A percentile compares a stretch with the other conserved stretches of the same genome.
These are phyloP conservation scores for Stichodactyla helianthus DNA, from an alignment of 64 coral and sea anemone genomes.

Conservation along the genomic window DNA sequence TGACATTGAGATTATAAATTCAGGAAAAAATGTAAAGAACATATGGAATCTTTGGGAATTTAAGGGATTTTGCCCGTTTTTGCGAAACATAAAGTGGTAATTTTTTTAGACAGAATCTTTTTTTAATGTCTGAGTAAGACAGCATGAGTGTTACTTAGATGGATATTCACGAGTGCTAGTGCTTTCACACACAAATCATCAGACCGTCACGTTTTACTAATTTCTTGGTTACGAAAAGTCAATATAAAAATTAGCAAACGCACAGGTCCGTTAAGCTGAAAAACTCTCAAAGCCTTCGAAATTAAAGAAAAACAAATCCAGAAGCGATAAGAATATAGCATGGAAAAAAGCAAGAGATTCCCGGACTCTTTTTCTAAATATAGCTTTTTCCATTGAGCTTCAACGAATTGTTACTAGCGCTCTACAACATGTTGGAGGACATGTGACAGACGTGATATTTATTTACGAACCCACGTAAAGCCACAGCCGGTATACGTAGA, in stretches of 20 bases:
- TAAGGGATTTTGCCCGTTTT: too few species aligned
- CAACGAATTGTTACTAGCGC: not conserved
- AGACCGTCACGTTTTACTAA: not conserved
- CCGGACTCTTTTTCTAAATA: not conserved
- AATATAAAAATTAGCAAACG: not conserved
- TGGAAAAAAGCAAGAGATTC: not conserved
- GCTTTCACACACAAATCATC: not conserved
- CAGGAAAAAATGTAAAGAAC: too few species aligned
- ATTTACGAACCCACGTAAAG: not conserved
- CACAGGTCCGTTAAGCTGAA: not conserved
- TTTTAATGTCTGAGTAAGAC: too few species aligned
- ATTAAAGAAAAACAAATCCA: not conserved
- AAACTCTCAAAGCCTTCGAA: not conserved
- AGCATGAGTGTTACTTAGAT: not conserved
- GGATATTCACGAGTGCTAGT: not conserved
- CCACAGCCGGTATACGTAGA: not conserved
- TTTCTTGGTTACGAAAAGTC: not conserved
- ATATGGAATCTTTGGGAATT: too few species aligned
- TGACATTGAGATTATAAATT: too few species aligned
- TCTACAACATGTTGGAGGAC: slow-evolving; percentile 3
- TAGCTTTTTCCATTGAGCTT: not conserved
- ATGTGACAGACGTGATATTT: not conserved
- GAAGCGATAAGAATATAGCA: not conserved
- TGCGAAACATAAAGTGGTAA: too few species aligned
- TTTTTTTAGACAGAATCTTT: not conserved